Base-by-base conservation (phyloP, 1,140 invertebrate species). In the Papilio machaon region DNA sequence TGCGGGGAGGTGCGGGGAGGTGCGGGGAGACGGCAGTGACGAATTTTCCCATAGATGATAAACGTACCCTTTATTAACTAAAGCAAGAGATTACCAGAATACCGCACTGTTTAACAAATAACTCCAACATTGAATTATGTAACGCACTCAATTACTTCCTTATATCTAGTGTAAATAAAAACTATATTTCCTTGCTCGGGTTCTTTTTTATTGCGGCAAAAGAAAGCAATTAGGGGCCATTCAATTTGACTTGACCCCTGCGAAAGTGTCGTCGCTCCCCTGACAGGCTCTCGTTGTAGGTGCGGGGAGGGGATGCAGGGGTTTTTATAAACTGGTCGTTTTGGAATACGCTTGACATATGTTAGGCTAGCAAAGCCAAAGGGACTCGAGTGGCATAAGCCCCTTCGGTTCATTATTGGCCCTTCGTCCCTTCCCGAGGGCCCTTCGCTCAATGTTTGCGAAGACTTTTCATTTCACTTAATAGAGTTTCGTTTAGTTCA, bases 391-490 rank as follows among this genome's bases (percentile, higher is more conserved):
- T 91, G 90, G 88, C 87, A 86, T 92, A 92, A 92, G 89, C 89
- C 92, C 88, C 89, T 91, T 89, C 86, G 90, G 87, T 90, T 91
- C 90, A 93, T 93, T 93, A 92, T 90, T 89, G 90, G 82, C 86
- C 87, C 87, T 90, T 89, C 89, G 80, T 81, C 86, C 89, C 85
- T 90, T 86, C 78, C 79, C 58, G 82, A 85, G 85, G 87, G 86
- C 87, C 86, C 87, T 89, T 85, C 87, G 81, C 70, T 82, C 84
- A 82, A 85, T 92, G 89, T 94, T 94, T 92, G 89, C 87, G 81
- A 88, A 91, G 88, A 85, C 82, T 90, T 88, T 86, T 89, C 86
- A 86, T 88, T 88, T 91, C 88, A 90, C 85, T 91, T 92, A 90
- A 86, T 89, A 90, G 87, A 88, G 85, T 79, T 79, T 47, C 77